Percentiles rank a stretch among this genome's conserved stretches.
Conservation (phyloP, 2,888 invertebrate species). For the Hypomecis atomaria region DNA sequence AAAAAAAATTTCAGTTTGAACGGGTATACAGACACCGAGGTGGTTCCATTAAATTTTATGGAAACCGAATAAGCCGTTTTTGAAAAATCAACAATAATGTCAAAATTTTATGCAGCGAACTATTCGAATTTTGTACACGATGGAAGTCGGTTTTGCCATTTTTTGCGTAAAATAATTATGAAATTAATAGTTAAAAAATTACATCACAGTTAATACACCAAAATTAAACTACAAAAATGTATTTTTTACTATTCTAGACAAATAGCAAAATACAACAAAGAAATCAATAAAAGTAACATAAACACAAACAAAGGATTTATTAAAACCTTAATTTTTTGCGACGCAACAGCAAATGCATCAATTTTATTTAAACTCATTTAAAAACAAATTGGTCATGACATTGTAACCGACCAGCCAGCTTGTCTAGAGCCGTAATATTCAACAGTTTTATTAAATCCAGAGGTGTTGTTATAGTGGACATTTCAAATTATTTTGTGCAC, state of each 20-base stretch:
- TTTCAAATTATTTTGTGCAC: slow-evolving; percentile 62
- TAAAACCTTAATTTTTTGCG: slow-evolving; percentile 29
- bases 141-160: not conserved
- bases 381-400: slow-evolving; percentile 59
- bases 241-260: not conserved
- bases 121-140: no score
- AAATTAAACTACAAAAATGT: no score
- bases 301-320: slow-evolving; percentile 21
- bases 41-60: no score
- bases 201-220: no score
- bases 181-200: no score
- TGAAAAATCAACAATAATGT: slow-evolving; percentile 11
- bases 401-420: slow-evolving; percentile 50
- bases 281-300: slow-evolving; percentile 7
- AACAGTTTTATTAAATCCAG: slow-evolving; percentile 38
- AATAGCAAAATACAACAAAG: slow-evolving; percentile 21
- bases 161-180: not conserved
- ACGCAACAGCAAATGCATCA: slow-evolving; percentile 21
- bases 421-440: slow-evolving; percentile 30
- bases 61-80: no score
- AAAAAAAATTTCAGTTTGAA: no score
- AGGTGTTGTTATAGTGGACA: slow-evolving; percentile 45
- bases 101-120: slow-evolving; percentile 21
- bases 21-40: no score
- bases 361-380: slow-evolving; percentile 49